These are phyloP conservation scores for Osmoderma eremita DNA, from an alignment of 2,888 invertebrate genomes.

Conservation along the genomic window DNA sequence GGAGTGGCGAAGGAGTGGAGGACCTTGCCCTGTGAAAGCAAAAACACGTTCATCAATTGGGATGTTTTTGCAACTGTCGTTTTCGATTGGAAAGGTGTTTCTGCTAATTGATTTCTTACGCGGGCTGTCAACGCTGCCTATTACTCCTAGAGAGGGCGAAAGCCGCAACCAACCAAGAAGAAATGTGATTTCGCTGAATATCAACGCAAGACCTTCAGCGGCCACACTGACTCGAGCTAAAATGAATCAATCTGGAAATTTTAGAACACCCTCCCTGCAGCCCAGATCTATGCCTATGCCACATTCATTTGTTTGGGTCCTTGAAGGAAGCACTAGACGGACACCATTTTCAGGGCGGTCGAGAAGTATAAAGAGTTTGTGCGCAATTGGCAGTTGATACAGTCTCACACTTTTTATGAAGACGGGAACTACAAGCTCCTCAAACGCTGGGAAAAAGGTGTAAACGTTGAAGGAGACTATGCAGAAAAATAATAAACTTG, in stretches of 20 bases:
- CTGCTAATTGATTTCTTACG: background rate
- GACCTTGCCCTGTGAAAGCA: slow-evolving; percentile 3
- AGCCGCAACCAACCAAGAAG: background rate
- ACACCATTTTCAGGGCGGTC: background rate
- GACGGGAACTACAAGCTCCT: too few species aligned
- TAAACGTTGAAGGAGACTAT: too few species aligned
- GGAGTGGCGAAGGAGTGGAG: slow-evolving; percentile 15
- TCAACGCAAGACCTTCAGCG: background rate
- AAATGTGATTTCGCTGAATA: background rate
- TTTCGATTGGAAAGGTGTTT: background rate
- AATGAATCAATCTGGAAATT: background rate
- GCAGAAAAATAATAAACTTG: too few species aligned
- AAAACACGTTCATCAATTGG: slow-evolving; percentile 1
- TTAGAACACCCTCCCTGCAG: background rate
- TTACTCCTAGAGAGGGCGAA: background rate
- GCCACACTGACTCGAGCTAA: background rate
- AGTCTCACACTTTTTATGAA: too few species aligned
- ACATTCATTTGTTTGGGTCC: background rate
- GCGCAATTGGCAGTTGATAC: too few species aligned
- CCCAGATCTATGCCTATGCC: background rate
- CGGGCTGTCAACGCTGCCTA: background rate
- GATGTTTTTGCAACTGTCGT: background rate
- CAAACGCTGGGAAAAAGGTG: too few species aligned
- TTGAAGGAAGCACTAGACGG: background rate
- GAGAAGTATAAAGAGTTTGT: too few species aligned